phyloP scores from a whole-genome alignment of 2,888 invertebrate species.

The Rhingia rostrata region DNA sequence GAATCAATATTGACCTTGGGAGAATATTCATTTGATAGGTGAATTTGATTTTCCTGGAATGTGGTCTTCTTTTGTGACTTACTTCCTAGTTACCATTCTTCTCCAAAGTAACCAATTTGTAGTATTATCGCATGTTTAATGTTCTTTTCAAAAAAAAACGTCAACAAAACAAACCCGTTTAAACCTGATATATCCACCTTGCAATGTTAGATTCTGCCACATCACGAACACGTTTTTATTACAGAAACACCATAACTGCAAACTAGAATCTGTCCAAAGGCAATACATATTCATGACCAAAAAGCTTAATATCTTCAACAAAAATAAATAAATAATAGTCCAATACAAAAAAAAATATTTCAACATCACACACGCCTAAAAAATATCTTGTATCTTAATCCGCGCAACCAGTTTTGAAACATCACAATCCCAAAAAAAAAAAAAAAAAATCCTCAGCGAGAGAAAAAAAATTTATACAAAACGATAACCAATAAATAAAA shows the following conservation, averaged over 20 bases:
- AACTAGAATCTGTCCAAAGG: background rate
- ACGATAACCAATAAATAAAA: constrained; percentile 20
- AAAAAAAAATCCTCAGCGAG: background rate
- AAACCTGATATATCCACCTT: no score
- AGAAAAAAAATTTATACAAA: background rate
- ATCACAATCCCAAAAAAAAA: constrained; percentile 4
- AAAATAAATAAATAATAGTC: background rate
- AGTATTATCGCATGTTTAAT: no score
- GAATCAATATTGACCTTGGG: no score
- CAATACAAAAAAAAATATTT: background rate
- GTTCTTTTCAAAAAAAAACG: no score
- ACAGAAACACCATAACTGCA: background rate
- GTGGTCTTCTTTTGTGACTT: no score
- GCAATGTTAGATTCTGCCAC: no score
- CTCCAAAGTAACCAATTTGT: no score
- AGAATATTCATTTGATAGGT: no score
- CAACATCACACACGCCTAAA: constrained; percentile 16
- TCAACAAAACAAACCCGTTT: no score
- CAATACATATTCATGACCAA: constrained; percentile 31
- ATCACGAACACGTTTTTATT: background rate
- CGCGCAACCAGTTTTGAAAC: constrained; percentile 37
- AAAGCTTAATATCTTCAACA: background rate
- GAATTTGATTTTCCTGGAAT: no score
- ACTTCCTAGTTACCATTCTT: no score
- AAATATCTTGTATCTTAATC: constrained; percentile 33